Base-by-base conservation (phyloP, 2,113 vertebrate species). In the Plecotus auritus region DNA sequence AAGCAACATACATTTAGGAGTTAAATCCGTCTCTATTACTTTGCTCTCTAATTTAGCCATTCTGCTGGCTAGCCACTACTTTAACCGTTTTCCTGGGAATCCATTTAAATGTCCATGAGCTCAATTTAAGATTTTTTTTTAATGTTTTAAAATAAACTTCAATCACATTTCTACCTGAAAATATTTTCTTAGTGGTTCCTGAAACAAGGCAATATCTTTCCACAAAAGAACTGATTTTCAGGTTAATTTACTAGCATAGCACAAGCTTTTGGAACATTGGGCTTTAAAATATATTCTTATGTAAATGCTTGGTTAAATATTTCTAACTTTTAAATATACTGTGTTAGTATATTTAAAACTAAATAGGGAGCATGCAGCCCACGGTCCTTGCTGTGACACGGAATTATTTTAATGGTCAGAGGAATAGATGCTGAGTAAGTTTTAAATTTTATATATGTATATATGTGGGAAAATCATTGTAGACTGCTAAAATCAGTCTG, bases 31-130 rank as follows among this genome's bases (percentile, higher is more conserved):
- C 35, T 78, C 0, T 47, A 45, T n/a, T 18, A 4, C 85, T 96
- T 96, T 90, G 26, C 11, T 88, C 90, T 35, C 64, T 86, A 91
- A 83, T 89, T 96, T 91, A 95, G 40, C 89, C 77, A 59, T 93
- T 94, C 51, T 64, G 3, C 10, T 85, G 51, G n/a, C 45, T 80
- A 54, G 87, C 88, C 42, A 77, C 42, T 83, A 67, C 11, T 90
- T 85, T 88, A 84, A 91, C 93, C 87, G 4, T 61, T 88, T 89
- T 89, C 51, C 28, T 94, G 26, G 59, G 30, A 81, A 54, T 93
- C 86, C 51, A 88, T 56, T 93, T 96, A 85, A 83, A 81, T 86
- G 35, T 77, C 61, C 81, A 88, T 23, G 35, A 94, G 6, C 35
- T 93, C 81, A 93, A 73, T 94, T 92, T 91, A 95, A 93, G 22